Conservation (phyloP, 2,113 vertebrate species). For the Apaloderma vittatum region DNA sequence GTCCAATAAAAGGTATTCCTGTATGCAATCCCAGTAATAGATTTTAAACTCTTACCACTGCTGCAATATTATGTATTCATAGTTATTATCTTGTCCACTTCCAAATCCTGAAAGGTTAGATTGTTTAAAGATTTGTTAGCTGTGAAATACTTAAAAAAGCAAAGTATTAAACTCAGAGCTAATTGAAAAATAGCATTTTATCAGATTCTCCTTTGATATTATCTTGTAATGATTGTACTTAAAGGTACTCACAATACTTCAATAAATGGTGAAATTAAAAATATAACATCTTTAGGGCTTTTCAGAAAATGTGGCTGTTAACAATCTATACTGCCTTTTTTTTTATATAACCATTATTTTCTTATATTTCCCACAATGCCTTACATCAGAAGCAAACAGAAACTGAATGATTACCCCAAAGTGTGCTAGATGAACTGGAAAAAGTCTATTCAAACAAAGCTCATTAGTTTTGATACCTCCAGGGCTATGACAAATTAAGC, state of each 20-base stretch:
- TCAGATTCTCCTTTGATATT: constrained; percentile 72
- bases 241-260: constrained; percentile 73
- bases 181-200: constrained; percentile 79
- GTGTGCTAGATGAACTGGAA: constrained; percentile 93
- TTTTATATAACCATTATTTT: constrained; percentile 82
- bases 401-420: constrained; percentile 92
- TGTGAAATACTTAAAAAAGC: constrained; percentile 75
- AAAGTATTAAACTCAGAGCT: constrained; percentile 68
- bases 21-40: constrained; percentile 67
- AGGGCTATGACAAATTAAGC: constrained; percentile 91
- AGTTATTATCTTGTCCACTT: constrained; percentile 81
- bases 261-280: constrained; percentile 78
- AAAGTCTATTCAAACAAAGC: constrained; percentile 94
- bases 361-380: constrained; percentile 85
- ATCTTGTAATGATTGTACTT: constrained; percentile 74
- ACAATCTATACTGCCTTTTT: constrained; percentile 77
- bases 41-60: constrained; percentile 73
- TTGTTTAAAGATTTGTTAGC: constrained; percentile 81
- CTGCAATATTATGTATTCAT: constrained; percentile 62
- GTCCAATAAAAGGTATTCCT: constrained; percentile 73
- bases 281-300: constrained; percentile 80
- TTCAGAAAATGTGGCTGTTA: constrained; percentile 74
- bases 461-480: constrained; percentile 92
- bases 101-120: constrained; percentile 76
- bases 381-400: constrained; percentile 85